Percentiles rank a stretch among this genome's conserved stretches.
Evolutionary conservation across 1,140 invertebrate species (phyloP).

Genomic region (Brachionus calyciflorus): DNA sequence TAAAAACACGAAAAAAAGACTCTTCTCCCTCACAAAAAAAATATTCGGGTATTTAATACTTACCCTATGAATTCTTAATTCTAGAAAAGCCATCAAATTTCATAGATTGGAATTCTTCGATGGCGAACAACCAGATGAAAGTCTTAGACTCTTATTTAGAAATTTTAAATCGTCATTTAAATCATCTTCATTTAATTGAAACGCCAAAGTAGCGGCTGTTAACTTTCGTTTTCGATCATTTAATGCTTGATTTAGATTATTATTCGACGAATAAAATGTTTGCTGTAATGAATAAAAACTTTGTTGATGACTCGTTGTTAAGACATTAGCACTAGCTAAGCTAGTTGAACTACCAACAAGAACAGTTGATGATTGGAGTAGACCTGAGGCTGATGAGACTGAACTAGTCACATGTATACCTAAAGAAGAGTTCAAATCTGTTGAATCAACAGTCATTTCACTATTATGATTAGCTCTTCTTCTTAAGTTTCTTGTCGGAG

Average conservation of each 20-base stretch:
- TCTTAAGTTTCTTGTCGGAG: slow-evolving; percentile 20
- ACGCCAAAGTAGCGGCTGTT: neutral
- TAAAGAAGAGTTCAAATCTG: neutral
- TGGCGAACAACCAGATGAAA: neutral
- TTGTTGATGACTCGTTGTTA: neutral
- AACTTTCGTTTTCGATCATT: slow-evolving; percentile 28
- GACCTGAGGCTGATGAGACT: neutral
- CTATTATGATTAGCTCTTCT: slow-evolving; percentile 17
- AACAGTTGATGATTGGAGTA: neutral
- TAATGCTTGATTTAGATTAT: neutral
- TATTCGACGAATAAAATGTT: neutral
- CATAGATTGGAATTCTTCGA: neutral
- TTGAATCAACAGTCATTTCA: neutral
- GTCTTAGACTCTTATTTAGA: neutral
- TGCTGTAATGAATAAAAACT: neutral
- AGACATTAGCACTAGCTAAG: neutral
- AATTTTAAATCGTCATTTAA: slow-evolving; percentile 22
- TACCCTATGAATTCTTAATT: neutral
- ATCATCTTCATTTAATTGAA: slow-evolving; percentile 17
- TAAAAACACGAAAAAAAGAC: too few species aligned
- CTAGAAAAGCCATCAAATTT: neutral
- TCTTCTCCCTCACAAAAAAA: too few species aligned
- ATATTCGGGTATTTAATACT: too few species aligned
- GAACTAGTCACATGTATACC: neutral
- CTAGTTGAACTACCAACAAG: neutral